Base-by-base conservation (phyloP, 2,113 vertebrate species). In the Scomber scombrus region DNA sequence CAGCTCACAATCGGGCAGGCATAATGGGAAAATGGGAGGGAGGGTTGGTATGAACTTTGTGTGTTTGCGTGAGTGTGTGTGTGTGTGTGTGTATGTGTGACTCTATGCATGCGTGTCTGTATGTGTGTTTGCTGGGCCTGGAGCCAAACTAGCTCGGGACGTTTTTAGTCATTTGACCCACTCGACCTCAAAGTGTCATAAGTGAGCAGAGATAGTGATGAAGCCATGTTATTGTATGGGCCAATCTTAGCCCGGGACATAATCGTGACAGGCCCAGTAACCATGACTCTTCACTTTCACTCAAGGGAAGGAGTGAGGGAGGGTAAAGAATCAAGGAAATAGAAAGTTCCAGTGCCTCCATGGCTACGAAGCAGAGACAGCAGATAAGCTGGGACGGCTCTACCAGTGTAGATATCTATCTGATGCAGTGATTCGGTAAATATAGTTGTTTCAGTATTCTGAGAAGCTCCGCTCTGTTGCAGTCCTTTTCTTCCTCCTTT, bases 121-220 rank as follows among this genome's bases (percentile, higher is more conserved):
- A 65, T 78, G 88, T 81, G 82, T 86, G 63, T 85, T 50, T 64
- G 63, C 68, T 67, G 71, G 88, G 93, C 91, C 84, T 71, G 66
- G 73, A 90, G 92, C 93, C 91, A 92, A 89, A 85, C 76, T 80
- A 84, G 80, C 91, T 29, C 50, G 78, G 89, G 85, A 91, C 63
- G 68, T 91, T 92, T 94, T 94, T 94, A 94, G 93, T 89, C 86
- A 88, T 93, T 94, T 93, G 93, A 92, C 92, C 92, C 23, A 6
- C n/a, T 69, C 26, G 88, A 94, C 94, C 94, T 94, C 85, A 87
- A 92, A 93, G 94, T 94, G 94, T 95, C 92, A 91, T 89, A 90
- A 93, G 92, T 82, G 84, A 90, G 88, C 71, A 69, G 78, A 77
- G 92, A 94, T 93, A 93, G 89, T 74, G 77, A 80, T 55, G 82